These are phyloP conservation scores for Lithophane socia DNA, from an alignment of 2,888 invertebrate genomes.

Conservation along the genomic window DNA sequence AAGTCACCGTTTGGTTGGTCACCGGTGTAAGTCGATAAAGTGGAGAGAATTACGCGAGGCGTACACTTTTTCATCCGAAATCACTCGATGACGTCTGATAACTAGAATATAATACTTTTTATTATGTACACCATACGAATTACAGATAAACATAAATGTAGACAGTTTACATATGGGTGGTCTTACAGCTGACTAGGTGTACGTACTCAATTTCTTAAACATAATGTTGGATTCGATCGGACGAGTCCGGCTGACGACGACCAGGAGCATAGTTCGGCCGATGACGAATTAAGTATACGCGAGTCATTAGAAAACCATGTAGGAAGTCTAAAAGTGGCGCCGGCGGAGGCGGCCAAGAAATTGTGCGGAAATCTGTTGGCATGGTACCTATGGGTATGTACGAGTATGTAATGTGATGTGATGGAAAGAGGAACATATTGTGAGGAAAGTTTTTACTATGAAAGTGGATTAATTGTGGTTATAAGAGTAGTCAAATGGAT, in stretches of 20 bases:
- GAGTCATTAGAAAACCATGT: not conserved
- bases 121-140: not conserved
- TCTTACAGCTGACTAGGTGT: not conserved
- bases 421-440: not conserved
- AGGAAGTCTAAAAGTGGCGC: not conserved
- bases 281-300: not conserved
- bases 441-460: not conserved
- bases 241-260: not conserved
- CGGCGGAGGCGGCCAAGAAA: not conserved
- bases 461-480: too few species aligned
- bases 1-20: slow-evolving; percentile 15
- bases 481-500: not conserved
- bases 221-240: not conserved
- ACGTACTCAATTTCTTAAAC: too few species aligned
- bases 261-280: not conserved
- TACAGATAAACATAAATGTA: not conserved
- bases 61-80: too few species aligned
- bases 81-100: not conserved
- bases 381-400: too few species aligned
- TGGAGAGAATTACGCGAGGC: too few species aligned
- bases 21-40: not conserved
- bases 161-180: not conserved
- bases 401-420: not conserved
- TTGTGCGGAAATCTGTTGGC: not conserved
- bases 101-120: not conserved